Percentiles rank a stretch among this genome's conserved stretches.
Evolutionary conservation across 2,888 invertebrate species (phyloP).

Genomic region (Phengaris arion): DNA sequence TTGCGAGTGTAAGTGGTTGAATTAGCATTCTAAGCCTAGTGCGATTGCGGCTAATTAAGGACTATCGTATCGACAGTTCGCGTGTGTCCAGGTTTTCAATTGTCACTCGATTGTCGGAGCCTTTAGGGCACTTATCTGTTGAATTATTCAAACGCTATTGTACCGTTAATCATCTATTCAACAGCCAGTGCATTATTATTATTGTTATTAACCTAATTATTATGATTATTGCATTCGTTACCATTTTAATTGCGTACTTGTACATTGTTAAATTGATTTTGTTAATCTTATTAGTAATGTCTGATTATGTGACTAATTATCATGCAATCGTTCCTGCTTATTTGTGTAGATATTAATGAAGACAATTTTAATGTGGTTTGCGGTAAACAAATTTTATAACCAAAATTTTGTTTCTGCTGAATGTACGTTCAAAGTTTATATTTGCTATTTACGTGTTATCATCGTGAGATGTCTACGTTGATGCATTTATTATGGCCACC

Average conservation of each 20-base stretch:
- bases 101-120: conserved; percentile 45
- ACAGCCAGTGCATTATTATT: not conserved
- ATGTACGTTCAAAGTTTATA: not conserved
- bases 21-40: conserved; percentile 61
- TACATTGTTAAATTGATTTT: not conserved
- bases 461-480: conserved; percentile 1
- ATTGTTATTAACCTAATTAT: conserved; percentile 7
- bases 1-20: conserved; percentile 37
- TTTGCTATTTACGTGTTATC: not conserved
- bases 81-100: conserved; percentile 54
- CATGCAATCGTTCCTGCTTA: not conserved
- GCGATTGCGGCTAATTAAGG: conserved; percentile 58
- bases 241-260: not conserved
- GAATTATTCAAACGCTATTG: conserved; percentile 51
- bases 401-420: too few species aligned
- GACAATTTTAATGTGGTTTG: not conserved
- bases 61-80: conserved; percentile 63
- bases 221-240: not conserved
- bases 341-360: not conserved
- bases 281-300: not conserved
- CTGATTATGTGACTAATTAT: conserved; percentile 9
- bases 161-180: conserved; percentile 33
- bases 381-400: not conserved
- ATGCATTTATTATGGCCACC: conserved; percentile 1
- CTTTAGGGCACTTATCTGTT: conserved; percentile 51